Evolutionary conservation across 2,888 invertebrate species (phyloP).

Genomic region (Rhopalosiphum nymphaeae): DNA sequence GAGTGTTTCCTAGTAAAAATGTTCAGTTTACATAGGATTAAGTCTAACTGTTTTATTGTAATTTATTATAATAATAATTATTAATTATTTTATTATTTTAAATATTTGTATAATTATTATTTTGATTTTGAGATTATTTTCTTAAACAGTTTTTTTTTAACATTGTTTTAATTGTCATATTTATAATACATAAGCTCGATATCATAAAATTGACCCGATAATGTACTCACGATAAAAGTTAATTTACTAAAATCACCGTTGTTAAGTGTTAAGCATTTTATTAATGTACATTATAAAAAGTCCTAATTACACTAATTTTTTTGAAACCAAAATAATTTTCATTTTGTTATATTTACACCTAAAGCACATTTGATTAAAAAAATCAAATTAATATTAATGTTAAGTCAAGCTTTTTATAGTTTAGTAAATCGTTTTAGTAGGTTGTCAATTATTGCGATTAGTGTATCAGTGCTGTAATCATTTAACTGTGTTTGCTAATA

Average conservation of each 20-base stretch:
- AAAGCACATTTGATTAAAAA: background rate
- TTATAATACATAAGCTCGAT: background rate
- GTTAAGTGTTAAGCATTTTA: background rate
- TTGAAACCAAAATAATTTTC: slow-evolving; percentile 8
- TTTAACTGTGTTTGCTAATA: slow-evolving; percentile 26
- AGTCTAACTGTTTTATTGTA: slow-evolving; percentile 28
- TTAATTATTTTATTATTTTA: background rate
- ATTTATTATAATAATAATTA: background rate
- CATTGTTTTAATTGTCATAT: background rate
- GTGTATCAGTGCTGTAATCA: slow-evolving; percentile 4
- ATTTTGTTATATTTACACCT: slow-evolving; percentile 15
- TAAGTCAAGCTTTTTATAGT: slow-evolving; percentile 16
- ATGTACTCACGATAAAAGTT: background rate
- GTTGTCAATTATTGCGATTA: slow-evolving; percentile 39
- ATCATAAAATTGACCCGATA: background rate
- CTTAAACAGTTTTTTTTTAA: background rate
- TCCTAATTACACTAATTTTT: background rate
- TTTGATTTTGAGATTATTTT: background rate
- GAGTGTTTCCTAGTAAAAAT: background rate
- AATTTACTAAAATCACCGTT: background rate
- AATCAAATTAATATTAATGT: slow-evolving; percentile 35
- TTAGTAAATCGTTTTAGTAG: slow-evolving; percentile 23
- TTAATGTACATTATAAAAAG: background rate
- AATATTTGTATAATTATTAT: slow-evolving; percentile 6
- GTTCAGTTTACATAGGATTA: slow-evolving; percentile 15